Percentiles rank a stretch among this genome's conserved stretches.
Evolutionary conservation across 2,888 invertebrate genomes (phyloP).

Genomic region (Keiferia lycopersicella): DNA sequence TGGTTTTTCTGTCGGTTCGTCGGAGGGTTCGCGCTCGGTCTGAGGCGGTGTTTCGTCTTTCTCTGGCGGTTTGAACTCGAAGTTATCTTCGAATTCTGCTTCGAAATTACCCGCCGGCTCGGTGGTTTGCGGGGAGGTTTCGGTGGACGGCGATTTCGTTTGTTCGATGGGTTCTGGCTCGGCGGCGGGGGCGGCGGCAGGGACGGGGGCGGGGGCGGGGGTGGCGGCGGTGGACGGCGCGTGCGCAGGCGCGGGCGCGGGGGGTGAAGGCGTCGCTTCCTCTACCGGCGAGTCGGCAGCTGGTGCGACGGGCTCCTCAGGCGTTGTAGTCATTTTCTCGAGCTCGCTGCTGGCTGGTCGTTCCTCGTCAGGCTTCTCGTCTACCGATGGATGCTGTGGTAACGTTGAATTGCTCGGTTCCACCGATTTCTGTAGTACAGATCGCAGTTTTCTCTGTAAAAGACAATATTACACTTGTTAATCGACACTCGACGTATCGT

Average conservation of each 20-base stretch:
- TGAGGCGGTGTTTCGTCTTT: conserved; percentile 49
- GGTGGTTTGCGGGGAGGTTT: conserved; percentile 36
- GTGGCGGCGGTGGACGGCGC: neutral
- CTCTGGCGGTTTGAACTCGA: conserved; percentile 51
- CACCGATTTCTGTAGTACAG: conserved; percentile 82
- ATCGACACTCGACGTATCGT: too few species aligned
- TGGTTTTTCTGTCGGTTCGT: conserved; percentile 65
- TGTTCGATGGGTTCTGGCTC: conserved; percentile 36
- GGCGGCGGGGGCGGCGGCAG: neutral
- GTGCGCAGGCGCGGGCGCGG: neutral
- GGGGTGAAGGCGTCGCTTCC: neutral
- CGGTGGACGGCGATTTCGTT: conserved; percentile 33
- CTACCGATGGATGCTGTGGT: conserved; percentile 58
- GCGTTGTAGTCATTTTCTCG: conserved; percentile 30
- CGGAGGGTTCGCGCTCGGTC: conserved; percentile 39
- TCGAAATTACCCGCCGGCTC: conserved; percentile 56
- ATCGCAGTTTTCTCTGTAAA: conserved; percentile 84
- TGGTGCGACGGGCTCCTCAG: neutral
- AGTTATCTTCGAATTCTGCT: conserved; percentile 54
- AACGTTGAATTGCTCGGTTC: conserved; percentile 60
- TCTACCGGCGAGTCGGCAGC: conserved; percentile 30
- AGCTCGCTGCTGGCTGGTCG: neutral
- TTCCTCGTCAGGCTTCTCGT: conserved; percentile 60
- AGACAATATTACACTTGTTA: conserved; percentile 14
- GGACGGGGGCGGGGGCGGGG: neutral